Evolutionary conservation across 2,797 vertebrate genomes (phyloP).

Genomic region (Siniperca obscura): DNA sequence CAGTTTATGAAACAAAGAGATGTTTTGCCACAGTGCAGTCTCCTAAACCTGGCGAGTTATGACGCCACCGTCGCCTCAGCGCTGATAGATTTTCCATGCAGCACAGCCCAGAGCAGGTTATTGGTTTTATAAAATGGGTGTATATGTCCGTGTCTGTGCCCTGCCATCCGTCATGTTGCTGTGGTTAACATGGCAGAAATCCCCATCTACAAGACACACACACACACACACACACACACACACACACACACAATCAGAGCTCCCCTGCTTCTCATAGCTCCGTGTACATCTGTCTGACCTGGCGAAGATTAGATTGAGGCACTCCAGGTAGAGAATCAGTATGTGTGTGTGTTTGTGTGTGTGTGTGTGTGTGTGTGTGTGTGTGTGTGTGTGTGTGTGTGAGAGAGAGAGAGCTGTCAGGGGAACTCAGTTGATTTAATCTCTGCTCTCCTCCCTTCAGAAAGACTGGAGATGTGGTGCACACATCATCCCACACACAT

Average conservation of each 20-base stretch:
- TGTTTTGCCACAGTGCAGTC: neutral
- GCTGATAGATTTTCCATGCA: conserved; percentile 50
- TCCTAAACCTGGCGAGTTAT: conserved; percentile 29
- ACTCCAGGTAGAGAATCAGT: conserved; percentile 57
- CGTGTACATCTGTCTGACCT: conserved; percentile 72
- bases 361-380: conserved; percentile 19
- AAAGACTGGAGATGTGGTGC: conserved; percentile 30
- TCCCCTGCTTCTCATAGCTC: conserved; percentile 56
- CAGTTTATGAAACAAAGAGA: conserved; percentile 38
- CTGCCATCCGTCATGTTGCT: conserved; percentile 67
- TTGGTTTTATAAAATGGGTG: conserved; percentile 71
- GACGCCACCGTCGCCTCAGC: neutral
- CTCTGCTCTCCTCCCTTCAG: conserved; percentile 54
- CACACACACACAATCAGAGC: conserved; percentile 19
- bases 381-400: conserved; percentile 22
- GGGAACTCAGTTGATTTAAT: conserved; percentile 73
- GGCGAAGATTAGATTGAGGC: conserved; percentile 71
- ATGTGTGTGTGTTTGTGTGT: conserved; percentile 24
- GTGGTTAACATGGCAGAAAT: conserved; percentile 69
- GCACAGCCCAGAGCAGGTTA: conserved; percentile 55
- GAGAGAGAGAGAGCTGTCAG: conserved; percentile 44
- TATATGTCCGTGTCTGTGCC: conserved; percentile 56
- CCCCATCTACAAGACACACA: conserved; percentile 51
- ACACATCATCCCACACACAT: conserved; percentile 52
- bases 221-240: conserved; percentile 38